Percentiles rank a stretch among this genome's conserved stretches.
Evolutionary conservation across 2,113 vertebrate genomes (phyloP).

Genomic region (Gyps fulvus): DNA sequence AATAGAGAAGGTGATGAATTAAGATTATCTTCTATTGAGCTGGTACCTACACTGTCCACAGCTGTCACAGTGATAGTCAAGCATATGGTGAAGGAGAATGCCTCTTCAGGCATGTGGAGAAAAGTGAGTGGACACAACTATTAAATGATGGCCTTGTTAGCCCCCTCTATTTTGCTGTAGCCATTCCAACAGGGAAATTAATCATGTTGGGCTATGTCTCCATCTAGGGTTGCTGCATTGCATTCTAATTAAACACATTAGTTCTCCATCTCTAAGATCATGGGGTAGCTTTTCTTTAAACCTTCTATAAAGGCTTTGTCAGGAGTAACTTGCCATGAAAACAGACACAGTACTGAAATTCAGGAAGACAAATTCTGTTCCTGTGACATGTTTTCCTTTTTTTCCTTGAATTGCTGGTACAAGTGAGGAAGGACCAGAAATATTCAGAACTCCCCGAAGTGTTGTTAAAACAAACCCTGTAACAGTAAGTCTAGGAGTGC

Average conservation of each 20-base stretch:
- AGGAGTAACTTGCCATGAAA: not conserved
- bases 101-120: not conserved
- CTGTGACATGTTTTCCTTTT: not conserved
- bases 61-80: not conserved
- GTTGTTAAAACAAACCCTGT: not conserved
- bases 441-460: not conserved
- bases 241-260: conserved; percentile 8
- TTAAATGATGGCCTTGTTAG: not conserved
- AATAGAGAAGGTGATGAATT: conserved; percentile 1
- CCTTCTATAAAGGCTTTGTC: not conserved
- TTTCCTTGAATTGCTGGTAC: not conserved
- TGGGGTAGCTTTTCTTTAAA: not conserved
- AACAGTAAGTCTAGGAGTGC: not conserved
- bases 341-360: not conserved
- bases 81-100: not conserved
- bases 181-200: not conserved
- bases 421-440: not conserved
- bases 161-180: not conserved
- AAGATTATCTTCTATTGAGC: not conserved
- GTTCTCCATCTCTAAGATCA: not conserved
- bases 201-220: conserved; percentile 5
- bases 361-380: not conserved
- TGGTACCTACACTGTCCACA: not conserved
- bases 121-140: not conserved
- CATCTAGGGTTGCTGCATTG: not conserved